Conservation (phyloP, 2,113 vertebrate species). For the Coracopsis vasa region DNA sequence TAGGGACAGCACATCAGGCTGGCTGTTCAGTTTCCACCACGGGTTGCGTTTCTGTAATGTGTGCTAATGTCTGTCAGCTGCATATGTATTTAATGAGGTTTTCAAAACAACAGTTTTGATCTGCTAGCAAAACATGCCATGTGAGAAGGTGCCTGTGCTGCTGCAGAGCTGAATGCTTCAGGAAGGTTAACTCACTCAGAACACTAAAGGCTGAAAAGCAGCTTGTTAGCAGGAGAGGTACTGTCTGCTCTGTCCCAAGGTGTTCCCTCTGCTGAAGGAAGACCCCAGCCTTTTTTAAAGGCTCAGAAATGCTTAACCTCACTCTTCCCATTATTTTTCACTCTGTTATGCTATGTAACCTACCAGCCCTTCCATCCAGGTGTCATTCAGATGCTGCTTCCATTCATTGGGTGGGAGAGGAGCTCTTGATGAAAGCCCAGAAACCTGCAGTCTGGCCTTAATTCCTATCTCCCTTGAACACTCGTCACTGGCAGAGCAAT, state of each 20-base stretch:
- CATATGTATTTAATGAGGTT: slow-evolving; percentile 19
- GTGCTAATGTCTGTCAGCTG: not conserved
- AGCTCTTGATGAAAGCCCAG: not conserved
- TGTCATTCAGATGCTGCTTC: not conserved
- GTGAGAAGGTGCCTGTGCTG: not conserved
- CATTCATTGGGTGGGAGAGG: not conserved
- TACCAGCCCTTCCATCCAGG: not conserved
- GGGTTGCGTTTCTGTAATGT: not conserved
- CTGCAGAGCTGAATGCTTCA: not conserved
- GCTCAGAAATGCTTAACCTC: not conserved
- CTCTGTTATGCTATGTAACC: not conserved
- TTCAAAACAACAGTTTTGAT: not conserved
- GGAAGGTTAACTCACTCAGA: not conserved
- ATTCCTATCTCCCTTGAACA: not conserved
- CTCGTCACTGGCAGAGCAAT: not conserved
- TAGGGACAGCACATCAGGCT: not conserved
- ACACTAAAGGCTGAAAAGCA: not conserved
- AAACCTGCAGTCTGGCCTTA: not conserved
- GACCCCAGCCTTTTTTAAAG: not conserved
- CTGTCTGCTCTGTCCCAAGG: not conserved
- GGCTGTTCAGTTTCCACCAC: not conserved
- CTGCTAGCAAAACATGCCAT: not conserved
- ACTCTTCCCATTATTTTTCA: not conserved
- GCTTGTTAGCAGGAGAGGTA: not conserved
- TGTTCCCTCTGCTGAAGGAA: not conserved